A percentile compares a stretch with the other conserved stretches of the same genome.
phyloP scores from a whole-genome alignment of 2,888 invertebrate genomes.

The Aleiodes leptofemur region DNA sequence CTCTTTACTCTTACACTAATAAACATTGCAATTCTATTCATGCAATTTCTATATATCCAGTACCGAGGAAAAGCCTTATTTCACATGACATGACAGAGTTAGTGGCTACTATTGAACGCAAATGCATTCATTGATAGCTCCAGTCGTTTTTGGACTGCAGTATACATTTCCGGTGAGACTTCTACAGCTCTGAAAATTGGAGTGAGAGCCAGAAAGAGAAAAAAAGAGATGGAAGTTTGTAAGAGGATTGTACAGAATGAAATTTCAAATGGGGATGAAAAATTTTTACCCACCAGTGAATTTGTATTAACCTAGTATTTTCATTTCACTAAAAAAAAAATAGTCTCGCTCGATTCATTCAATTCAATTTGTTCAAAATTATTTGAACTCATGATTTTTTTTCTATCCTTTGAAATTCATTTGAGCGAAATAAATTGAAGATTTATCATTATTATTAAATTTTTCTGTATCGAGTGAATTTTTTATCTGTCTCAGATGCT shows the following conservation, averaged over 20 bases:
- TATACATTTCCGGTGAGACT: conserved; percentile 25
- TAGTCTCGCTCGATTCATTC: not conserved
- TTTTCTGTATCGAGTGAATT: no score
- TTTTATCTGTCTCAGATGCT: not conserved
- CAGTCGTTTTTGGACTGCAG: conserved; percentile 6
- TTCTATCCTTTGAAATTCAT: not conserved
- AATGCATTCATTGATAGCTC: conserved; percentile 25
- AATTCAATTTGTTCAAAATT: not conserved
- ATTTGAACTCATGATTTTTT: not conserved
- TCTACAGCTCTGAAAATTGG: not conserved
- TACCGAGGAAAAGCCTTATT: not conserved
- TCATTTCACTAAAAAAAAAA: not conserved
- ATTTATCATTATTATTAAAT: no score
- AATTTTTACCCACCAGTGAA: conserved; percentile 18
- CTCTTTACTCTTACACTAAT: not conserved
- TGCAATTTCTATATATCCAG: not conserved
- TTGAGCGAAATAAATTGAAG: not conserved
- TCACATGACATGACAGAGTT: conserved; percentile 14
- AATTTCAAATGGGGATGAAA: conserved; percentile 27
- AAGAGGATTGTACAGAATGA: conserved; percentile 23
- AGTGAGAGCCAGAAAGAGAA: conserved; percentile 3
- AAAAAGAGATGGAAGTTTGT: not conserved
- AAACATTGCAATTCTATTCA: not conserved
- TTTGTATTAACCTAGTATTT: conserved; percentile 12
- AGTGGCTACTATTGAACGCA: conserved; percentile 14